These are phyloP conservation scores for Cotesia chilonis DNA, from an alignment of 1,140 invertebrate species.

Conservation along the genomic window DNA sequence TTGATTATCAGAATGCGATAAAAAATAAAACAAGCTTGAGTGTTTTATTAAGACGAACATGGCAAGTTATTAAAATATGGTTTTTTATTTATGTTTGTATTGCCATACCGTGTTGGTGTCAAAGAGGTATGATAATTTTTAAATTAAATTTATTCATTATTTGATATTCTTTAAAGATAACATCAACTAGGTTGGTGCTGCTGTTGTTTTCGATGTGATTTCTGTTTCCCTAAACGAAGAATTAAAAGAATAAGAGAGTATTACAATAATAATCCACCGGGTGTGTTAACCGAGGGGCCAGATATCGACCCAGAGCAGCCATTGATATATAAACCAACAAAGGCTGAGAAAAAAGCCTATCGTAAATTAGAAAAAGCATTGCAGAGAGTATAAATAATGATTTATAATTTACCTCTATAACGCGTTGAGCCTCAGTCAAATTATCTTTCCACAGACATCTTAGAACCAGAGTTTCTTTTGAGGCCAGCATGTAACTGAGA, in stretches of 20 bases:
- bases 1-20: slow-evolving; percentile 45
- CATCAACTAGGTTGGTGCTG: slow-evolving; percentile 56
- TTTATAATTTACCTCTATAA: slow-evolving; percentile 51
- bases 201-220: slow-evolving; percentile 53
- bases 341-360: slow-evolving; percentile 49
- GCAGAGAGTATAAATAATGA: slow-evolving; percentile 48
- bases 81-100: slow-evolving; percentile 52
- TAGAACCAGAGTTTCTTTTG: slow-evolving; percentile 53
- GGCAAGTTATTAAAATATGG: slow-evolving; percentile 52
- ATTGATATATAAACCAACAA: slow-evolving; percentile 48
- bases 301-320: slow-evolving; percentile 14
- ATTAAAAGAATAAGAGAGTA: slow-evolving; percentile 51
- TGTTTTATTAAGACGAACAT: slow-evolving; percentile 41
- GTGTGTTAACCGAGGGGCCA: slow-evolving; percentile 40
- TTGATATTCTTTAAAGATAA: slow-evolving; percentile 28
- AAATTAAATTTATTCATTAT: slow-evolving; percentile 1
- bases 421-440: slow-evolving; percentile 50
- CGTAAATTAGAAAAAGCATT: slow-evolving; percentile 49
- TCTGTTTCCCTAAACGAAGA: slow-evolving; percentile 51
- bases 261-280: slow-evolving; percentile 52
- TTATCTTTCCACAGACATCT: slow-evolving; percentile 57
- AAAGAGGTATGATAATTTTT: slow-evolving; percentile 46
- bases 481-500: slow-evolving; percentile 55
- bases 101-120: slow-evolving; percentile 56
- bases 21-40: slow-evolving; percentile 40